Conservation (phyloP, 2,797 vertebrate species). For the Chloroceryle amazona region DNA sequence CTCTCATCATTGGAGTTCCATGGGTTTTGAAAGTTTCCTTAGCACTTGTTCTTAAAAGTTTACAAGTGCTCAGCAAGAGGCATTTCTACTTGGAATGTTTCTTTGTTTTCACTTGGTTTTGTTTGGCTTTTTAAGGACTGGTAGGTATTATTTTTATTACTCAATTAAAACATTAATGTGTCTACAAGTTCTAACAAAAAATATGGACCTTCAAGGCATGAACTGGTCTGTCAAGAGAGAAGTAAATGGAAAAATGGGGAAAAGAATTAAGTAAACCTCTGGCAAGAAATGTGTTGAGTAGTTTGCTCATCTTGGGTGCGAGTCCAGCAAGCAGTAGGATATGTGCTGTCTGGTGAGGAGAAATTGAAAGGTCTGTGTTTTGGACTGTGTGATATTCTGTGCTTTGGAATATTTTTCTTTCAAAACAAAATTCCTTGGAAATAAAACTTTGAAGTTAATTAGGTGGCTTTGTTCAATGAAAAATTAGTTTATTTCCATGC, state of each 20-base stretch:
- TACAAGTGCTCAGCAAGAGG: not conserved
- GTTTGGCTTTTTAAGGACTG: not conserved
- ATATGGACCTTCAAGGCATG: not conserved
- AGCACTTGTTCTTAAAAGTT: not conserved
- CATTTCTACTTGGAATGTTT: not conserved
- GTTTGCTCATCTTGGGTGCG: not conserved
- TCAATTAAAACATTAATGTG: not conserved
- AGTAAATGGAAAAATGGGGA: not conserved
- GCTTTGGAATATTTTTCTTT: not conserved
- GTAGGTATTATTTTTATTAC: not conserved
- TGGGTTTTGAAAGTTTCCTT: not conserved
- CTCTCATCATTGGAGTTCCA: not conserved
- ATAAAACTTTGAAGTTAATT: not conserved
- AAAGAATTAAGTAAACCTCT: not conserved
- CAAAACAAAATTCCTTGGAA: not conserved
- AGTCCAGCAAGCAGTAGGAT: not conserved
- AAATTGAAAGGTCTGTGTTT: not conserved
- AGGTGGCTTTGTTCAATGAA: not conserved
- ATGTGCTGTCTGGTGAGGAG: not conserved
- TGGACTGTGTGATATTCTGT: not conserved
- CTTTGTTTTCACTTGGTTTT: not conserved
- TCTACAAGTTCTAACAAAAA: not conserved
- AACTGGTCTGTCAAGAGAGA: not conserved
- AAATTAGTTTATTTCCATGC: not conserved
- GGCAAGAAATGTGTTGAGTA: not conserved